A percentile compares a stretch with the other conserved stretches of the same genome.
phyloP scores from a whole-genome alignment of 2,888 invertebrate species.

The Sinodicranocentrus sp. region DNA sequence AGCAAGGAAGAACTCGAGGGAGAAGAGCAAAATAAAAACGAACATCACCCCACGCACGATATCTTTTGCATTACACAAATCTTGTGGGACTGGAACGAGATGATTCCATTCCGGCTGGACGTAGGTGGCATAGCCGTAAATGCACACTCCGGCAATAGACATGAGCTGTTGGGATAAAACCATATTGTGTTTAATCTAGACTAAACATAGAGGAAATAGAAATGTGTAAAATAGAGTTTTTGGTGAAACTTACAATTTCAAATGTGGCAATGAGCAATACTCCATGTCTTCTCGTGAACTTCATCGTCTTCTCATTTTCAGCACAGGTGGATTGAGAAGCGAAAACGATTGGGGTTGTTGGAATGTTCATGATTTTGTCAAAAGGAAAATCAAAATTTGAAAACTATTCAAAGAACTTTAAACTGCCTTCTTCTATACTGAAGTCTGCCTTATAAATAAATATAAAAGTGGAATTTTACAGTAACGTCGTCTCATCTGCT shows the following conservation, averaged over 20 bases:
- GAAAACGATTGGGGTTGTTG: neutral
- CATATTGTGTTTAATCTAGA: neutral
- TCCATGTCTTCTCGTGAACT: constrained; percentile 16
- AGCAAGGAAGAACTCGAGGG: constrained; percentile 48
- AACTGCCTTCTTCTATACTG: neutral
- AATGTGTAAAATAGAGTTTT: neutral
- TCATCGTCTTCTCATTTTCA: neutral
- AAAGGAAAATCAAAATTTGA: neutral
- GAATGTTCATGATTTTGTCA: neutral
- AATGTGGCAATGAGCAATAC: constrained; percentile 15
- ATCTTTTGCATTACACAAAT: constrained; percentile 32
- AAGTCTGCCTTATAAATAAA: neutral
- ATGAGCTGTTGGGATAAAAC: neutral
- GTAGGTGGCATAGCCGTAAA: constrained; percentile 36
- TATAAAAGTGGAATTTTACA: neutral
- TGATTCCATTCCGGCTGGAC: constrained; percentile 16
- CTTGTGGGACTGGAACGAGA: constrained; percentile 40
- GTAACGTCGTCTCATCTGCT: too few species aligned
- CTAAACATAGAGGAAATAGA: too few species aligned
- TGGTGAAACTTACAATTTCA: constrained; percentile 34
- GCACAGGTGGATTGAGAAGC: constrained; percentile 10
- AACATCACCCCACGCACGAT: constrained; percentile 54
- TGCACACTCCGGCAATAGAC: neutral
- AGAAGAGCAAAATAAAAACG: constrained; percentile 28
- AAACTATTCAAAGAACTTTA: neutral